Percentiles rank a stretch among this genome's conserved stretches.
Evolutionary conservation across 2,888 invertebrate species (phyloP).

Genomic region (Megalurothrips usitatus): DNA sequence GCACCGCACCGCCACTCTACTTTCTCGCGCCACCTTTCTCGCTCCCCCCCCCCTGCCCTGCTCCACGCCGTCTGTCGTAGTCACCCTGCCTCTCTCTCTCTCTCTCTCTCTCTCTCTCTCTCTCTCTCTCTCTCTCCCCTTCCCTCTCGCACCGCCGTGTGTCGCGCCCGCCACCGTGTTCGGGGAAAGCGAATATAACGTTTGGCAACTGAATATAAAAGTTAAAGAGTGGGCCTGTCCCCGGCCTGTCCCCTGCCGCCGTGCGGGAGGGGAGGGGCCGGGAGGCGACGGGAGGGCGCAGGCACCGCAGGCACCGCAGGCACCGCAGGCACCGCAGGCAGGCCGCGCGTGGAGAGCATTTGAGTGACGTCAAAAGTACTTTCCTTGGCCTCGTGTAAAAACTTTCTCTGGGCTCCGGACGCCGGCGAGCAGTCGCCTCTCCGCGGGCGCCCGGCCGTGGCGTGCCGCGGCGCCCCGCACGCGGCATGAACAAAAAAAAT

Average conservation of each 20-base stretch:
- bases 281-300: not conserved
- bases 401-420: not conserved
- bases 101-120: not conserved
- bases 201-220: conserved; percentile 8
- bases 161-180: not conserved
- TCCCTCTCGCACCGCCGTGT: not conserved
- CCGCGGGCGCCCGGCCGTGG: not conserved
- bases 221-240: not conserved
- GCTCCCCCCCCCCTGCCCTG: not conserved
- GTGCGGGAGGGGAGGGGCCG: not conserved
- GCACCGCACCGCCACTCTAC: not conserved
- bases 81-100: not conserved
- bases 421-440: not conserved
- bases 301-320: too few species aligned
- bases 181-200: not conserved
- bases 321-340: too few species aligned
- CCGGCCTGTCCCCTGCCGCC: not conserved
- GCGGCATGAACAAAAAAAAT: not conserved
- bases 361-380: conserved; percentile 22
- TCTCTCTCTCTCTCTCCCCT: not conserved
- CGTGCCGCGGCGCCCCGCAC: not conserved
- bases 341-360: not conserved
- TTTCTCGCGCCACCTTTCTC: not conserved
- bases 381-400: not conserved
- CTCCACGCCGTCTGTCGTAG: too few species aligned